Conservation (phyloP, 2,797 vertebrate genomes). For the Falco biarmicus region DNA sequence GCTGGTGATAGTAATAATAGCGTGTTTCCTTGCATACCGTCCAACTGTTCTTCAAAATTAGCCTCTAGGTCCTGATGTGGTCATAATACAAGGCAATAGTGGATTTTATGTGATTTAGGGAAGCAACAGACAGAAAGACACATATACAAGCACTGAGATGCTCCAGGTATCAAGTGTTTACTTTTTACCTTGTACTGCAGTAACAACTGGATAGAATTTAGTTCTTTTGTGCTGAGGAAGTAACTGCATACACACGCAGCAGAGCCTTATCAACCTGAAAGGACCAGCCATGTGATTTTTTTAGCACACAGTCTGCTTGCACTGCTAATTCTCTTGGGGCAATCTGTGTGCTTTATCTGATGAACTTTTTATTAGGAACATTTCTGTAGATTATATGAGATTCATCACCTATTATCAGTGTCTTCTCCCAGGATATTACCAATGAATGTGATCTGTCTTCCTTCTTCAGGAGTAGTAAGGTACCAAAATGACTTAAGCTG, state of each 20-base stretch:
- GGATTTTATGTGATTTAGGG: neutral
- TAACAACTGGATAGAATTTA: neutral
- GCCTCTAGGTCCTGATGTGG: neutral
- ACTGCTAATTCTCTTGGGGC: rapidly evolving
- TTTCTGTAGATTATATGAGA: neutral
- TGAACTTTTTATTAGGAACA: neutral
- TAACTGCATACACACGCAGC: neutral
- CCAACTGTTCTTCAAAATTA: neutral
- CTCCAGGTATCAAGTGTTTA: neutral
- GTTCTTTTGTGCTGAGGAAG: neutral
- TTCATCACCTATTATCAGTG: neutral
- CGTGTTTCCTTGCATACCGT: neutral
- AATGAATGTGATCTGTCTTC: neutral
- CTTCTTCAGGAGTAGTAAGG: neutral
- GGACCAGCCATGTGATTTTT: neutral
- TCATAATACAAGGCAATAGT: too few relatives aligned
- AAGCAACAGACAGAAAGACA: neutral
- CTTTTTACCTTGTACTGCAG: neutral
- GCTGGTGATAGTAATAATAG: neutral
- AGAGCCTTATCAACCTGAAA: neutral
- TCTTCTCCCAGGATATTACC: neutral
- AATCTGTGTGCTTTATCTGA: neutral
- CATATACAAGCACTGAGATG: neutral
- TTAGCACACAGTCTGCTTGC: neutral
- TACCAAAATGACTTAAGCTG: neutral